These are phyloP conservation scores for Actias luna DNA, from an alignment of 2,888 invertebrate genomes.

Conservation along the genomic window DNA sequence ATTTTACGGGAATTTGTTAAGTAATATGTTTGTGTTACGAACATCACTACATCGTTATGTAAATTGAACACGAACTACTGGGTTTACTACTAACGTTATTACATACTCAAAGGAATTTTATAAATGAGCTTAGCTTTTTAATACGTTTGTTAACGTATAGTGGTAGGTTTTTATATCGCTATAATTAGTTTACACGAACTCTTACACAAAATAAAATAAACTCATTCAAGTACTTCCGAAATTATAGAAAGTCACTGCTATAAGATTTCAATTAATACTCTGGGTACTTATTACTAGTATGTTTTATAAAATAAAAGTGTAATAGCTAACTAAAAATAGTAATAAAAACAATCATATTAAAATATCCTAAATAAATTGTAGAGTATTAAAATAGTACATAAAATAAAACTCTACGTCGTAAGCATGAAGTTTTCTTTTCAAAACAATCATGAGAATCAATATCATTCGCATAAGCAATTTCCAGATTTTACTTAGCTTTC, in stretches of 20 bases:
- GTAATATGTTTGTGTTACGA: background rate
- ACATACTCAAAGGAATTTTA: background rate
- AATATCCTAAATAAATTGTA: background rate
- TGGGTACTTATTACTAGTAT: too few relatives aligned
- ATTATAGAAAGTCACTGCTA: too few relatives aligned
- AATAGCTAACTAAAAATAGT: too few relatives aligned
- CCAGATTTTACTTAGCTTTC: slow-evolving; percentile 16
- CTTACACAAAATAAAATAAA: too few relatives aligned
- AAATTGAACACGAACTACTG: background rate
- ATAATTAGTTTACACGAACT: background rate
- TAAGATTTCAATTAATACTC: too few relatives aligned
- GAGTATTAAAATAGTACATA: background rate
- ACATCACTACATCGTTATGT: slow-evolving; percentile 3
- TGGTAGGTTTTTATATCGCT: background rate
- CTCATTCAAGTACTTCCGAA: too few relatives aligned
- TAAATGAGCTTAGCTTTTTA: background rate
- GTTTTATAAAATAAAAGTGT: too few relatives aligned
- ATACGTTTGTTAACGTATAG: background rate
- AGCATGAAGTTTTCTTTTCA: background rate
- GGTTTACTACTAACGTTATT: slow-evolving; percentile 1
- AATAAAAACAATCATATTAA: background rate
- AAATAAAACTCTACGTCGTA: background rate
- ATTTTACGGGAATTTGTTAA: background rate
- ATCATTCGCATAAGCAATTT: slow-evolving; percentile 11
- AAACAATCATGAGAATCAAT: slow-evolving; percentile 14